Base-by-base conservation (phyloP, 2,113 vertebrate genomes). In the Rhegmatorhina hoffmannsi region DNA sequence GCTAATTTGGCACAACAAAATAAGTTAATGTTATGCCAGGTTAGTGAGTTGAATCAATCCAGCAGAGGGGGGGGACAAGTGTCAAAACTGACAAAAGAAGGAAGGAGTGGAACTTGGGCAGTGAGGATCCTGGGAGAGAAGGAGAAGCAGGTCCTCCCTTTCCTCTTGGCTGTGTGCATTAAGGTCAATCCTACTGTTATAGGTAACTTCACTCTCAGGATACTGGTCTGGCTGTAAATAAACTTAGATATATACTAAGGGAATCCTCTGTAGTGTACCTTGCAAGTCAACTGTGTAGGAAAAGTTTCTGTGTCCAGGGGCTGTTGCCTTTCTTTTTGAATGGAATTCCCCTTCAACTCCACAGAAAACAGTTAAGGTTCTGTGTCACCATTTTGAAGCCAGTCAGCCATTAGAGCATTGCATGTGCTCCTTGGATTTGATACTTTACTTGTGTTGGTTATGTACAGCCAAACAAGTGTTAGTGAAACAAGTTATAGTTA, bases 301-400 rank as follows among this genome's bases (percentile, higher is more conserved):
- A 29, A 66, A 66, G 46, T 20, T 52, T 36, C 29, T 67, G 38
- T 83, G 53, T 66, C 73, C 23, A 40, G 49, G 46, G 64, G 10
- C 28, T 56, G 33, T 21, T 92, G 19, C 72, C 19, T 2, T 67
- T 53, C 31, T 80, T 50, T 47, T n/a, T 11, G 64, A 70, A 8
- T 38, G 34, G 43, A 64, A 56, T 81, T 31, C 12, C 25, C 43
- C 21, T 7, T 40, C 24, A 28, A 1, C 40, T 80, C 63, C 17
- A 17, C 24, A 53, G 53, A 33, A 17, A 23, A 15, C 36, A 64
- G 44, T 10, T 55, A 1, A 59, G 38, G 31, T 81, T 76, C 31
- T 73, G 6, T 34, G 79, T 89, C 91, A 86, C 89, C 86, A 84
- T 93, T 90, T 90, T 94, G 86, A 84, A 90, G 86, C 43, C 80